Evolutionary conservation across 1,140 invertebrate species (phyloP).

Genomic region (Calycopis cecrops): DNA sequence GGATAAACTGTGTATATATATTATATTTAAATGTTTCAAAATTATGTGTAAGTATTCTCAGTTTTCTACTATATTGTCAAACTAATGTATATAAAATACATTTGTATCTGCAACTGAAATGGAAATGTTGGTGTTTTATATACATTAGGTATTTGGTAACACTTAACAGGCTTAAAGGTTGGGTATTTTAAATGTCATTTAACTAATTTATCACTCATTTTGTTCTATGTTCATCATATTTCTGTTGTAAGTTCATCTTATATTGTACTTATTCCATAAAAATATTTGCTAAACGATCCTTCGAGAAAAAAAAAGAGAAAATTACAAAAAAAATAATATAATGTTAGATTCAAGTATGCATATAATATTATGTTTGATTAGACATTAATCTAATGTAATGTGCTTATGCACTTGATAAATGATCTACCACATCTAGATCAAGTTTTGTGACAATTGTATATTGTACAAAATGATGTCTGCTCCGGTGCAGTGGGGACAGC

Average conservation of each 20-base stretch:
- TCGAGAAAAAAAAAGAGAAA: constrained; percentile 56
- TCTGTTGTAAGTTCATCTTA: constrained; percentile 65
- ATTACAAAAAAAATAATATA: constrained; percentile 53
- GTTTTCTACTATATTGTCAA: constrained; percentile 30
- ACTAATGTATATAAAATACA: constrained; percentile 9
- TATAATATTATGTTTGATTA: constrained; percentile 73
- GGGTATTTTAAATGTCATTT: constrained; percentile 62
- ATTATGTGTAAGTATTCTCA: constrained; percentile 59
- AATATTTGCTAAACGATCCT: constrained; percentile 69
- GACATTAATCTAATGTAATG: constrained; percentile 68
- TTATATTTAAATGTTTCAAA: constrained; percentile 65
- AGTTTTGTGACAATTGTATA: constrained; percentile 33
- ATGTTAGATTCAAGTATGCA: constrained; percentile 60
- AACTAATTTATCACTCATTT: constrained; percentile 44
- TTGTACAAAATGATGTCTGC: constrained; percentile 40
- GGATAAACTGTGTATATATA: constrained; percentile 30
- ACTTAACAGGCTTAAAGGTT: constrained; percentile 39
- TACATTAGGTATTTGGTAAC: constrained; percentile 34
- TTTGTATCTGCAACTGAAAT: background rate
- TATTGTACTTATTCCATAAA: constrained; percentile 73
- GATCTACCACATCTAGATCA: constrained; percentile 51
- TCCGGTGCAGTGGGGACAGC: constrained; percentile 21
- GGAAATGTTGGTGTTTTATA: constrained; percentile 9
- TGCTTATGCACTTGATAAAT: constrained; percentile 63
- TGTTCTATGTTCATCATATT: constrained; percentile 49